These are phyloP conservation scores for Hemitrygon akajei DNA, from an alignment of 2,797 vertebrate species.

Conservation along the genomic window DNA sequence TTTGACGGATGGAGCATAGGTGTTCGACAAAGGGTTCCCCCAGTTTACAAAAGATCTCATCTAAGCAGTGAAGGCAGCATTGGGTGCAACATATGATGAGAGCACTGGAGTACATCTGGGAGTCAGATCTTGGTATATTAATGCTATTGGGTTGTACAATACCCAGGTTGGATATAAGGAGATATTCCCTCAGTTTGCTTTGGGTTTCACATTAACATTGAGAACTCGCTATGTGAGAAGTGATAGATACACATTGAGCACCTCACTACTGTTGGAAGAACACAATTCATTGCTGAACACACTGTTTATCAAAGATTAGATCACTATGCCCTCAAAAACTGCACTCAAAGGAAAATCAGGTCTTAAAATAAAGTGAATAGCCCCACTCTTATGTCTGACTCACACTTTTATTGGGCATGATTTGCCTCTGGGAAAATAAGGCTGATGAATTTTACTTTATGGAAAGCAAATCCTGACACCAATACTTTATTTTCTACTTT, in stretches of 20 bases:
- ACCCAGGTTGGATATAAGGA: too few species aligned
- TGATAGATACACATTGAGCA: neutral
- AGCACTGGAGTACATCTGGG: too few species aligned
- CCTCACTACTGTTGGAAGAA: neutral
- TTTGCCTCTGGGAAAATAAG: neutral
- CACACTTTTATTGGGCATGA: neutral
- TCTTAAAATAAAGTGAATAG: neutral
- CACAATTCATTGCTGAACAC: neutral
- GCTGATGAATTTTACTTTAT: neutral
- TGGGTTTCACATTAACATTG: neutral
- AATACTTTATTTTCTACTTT: neutral
- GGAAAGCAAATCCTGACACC: neutral
- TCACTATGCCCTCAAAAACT: neutral
- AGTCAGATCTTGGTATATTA: too few species aligned
- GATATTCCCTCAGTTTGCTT: too few species aligned
- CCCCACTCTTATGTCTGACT: neutral
- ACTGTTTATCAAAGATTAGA: neutral
- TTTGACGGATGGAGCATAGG: too few species aligned
- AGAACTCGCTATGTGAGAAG: neutral
- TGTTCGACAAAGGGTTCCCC: too few species aligned
- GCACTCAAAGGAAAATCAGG: neutral
- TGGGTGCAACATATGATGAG: too few species aligned
- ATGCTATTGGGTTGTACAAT: too few species aligned
- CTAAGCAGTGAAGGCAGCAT: too few species aligned
- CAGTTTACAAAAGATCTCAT: too few species aligned